Base-by-base conservation (phyloP, 2,888 invertebrate species). In the Coelogynopora nodosa region DNA sequence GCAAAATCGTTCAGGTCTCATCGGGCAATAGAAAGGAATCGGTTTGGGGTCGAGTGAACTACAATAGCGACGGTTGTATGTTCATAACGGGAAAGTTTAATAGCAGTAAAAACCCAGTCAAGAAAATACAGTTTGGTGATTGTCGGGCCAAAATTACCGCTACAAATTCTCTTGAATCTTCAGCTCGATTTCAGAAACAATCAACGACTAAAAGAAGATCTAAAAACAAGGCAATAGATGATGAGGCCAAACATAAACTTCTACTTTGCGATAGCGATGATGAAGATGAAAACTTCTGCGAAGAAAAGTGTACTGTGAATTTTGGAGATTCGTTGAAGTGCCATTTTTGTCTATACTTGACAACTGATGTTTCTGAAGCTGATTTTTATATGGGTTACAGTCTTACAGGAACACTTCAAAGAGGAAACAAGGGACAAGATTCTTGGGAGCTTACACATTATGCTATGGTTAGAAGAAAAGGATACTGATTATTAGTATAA, bases 321-420 rank as follows among this genome's bases (percentile, higher is more conserved):
- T 49, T 49, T 10, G 49, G 5, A 5, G 5, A 5, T 18, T 18
- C 49, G 5, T 5, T 49, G 49, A 49, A 49, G 49, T 49, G 67
- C n/a, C 67, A 81, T 18, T 91, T 91, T 88, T 88, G 89, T 85
- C 93, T 95, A 91, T 94, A 94, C 92, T 94, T 96, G 90, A 95
- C 95, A 88, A 95, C 95, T 88, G 95, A 95, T 92, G 95, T 96
- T 90, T 95, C 95, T 83, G 94, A 95, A 90, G 94, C 95, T 84
- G 96, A 96, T 93, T 95, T 95, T 93, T 95, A 95, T 92, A 95
- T 95, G 94, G 96, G 96, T 84, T 96, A 96, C 93, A 95, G 95
- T 90, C 95, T 96, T 94, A 96, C 95, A 0, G 96, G 96, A 13
- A 95, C 95, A 13, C 93, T 96, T 90, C 96, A 96, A 91, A 93